Conservation (phyloP, 2,797 vertebrate species). For the Pteropus rufus region DNA sequence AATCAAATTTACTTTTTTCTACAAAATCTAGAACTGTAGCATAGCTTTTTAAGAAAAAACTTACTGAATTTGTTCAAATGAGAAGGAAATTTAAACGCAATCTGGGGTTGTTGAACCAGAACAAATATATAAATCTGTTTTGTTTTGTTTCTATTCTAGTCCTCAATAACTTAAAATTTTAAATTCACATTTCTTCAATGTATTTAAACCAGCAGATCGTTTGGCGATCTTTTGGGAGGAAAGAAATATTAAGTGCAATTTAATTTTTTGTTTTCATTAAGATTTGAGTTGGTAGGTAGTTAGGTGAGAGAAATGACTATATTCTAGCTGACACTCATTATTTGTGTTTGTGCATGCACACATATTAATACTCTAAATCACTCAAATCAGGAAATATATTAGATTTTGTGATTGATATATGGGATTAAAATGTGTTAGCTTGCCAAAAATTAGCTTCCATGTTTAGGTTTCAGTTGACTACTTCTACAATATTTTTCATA, state of each 20-base stretch:
- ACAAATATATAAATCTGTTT: not conserved
- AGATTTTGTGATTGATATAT: not conserved
- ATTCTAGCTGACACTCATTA: not conserved
- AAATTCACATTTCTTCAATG: not conserved
- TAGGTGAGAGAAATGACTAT: not conserved
- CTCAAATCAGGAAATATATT: not conserved
- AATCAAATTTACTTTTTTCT: not conserved
- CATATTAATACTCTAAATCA: not conserved
- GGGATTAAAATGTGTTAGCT: not conserved
- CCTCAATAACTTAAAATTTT: not conserved
- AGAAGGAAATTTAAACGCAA: not conserved
- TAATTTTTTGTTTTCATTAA: slow-evolving; percentile 12
- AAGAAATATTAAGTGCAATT: not conserved
- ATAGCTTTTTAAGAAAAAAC: slow-evolving; percentile 5
- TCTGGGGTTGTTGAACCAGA: slow-evolving; percentile 5
- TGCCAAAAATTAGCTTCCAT: not conserved
- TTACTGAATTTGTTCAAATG: not conserved
- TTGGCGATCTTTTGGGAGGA: not conserved
- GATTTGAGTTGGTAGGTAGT: not conserved
- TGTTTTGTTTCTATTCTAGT: not conserved
- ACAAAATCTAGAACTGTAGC: not conserved
- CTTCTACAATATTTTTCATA: slow-evolving; percentile 36
- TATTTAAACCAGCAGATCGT: not conserved
- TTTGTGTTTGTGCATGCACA: not conserved
- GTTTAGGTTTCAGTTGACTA: slow-evolving; percentile 27